Percentiles rank a stretch among this genome's conserved stretches.
These are phyloP conservation scores for Eristalis pertinax DNA, from an alignment of 2,888 invertebrate genomes.

Conservation along the genomic window DNA sequence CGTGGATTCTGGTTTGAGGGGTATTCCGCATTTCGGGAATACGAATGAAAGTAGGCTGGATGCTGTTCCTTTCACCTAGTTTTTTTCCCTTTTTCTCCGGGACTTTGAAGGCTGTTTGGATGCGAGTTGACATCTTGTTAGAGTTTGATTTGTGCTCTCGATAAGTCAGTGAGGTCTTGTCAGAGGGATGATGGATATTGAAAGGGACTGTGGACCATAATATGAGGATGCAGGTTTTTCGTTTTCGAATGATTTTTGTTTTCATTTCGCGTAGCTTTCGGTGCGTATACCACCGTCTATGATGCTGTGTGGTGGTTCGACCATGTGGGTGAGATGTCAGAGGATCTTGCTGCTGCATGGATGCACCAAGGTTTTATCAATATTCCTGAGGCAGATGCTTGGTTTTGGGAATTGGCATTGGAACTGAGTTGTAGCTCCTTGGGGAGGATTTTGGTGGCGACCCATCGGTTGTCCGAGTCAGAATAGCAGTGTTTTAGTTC, in stretches of 20 bases:
- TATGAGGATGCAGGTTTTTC: background rate
- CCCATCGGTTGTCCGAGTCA: too few species aligned
- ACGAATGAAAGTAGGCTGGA: background rate
- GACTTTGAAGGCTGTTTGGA: background rate
- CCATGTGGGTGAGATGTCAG: too few species aligned
- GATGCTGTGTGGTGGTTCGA: too few species aligned
- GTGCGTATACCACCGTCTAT: background rate
- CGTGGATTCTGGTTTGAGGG: constrained; percentile 17
- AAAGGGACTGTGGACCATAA: background rate
- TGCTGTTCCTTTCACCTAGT: background rate
- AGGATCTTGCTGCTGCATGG: too few species aligned
- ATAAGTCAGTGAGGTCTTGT: constrained; percentile 1
- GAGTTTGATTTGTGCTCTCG: constrained; percentile 19
- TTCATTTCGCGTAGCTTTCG: background rate
- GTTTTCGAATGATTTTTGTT: background rate
- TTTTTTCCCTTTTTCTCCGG: background rate
- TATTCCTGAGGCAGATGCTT: too few species aligned
- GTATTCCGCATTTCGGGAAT: background rate
- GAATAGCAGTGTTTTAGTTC: too few species aligned
- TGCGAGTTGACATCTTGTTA: constrained; percentile 12
- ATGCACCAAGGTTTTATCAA: too few species aligned
- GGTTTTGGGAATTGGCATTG: too few species aligned
- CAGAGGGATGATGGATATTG: background rate
- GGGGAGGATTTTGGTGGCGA: too few species aligned
- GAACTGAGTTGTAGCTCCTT: too few species aligned